phyloP scores from a whole-genome alignment of 37 sponge, comb jelly and placozoan genomes.

The Bolinopsis microptera region DNA sequence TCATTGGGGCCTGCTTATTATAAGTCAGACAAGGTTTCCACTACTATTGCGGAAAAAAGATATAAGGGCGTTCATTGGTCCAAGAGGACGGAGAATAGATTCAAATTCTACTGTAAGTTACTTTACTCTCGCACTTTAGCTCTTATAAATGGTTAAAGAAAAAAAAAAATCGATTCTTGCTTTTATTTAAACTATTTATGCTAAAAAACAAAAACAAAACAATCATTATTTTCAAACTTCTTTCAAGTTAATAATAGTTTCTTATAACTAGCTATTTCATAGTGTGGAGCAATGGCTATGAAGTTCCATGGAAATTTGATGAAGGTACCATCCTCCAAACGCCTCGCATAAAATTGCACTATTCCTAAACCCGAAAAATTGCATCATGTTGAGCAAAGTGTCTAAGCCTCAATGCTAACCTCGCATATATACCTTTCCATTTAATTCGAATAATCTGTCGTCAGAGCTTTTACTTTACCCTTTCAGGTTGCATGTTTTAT shows the following conservation, averaged over 20 bases:
- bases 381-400: too few species aligned
- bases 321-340: constrained; percentile 22
- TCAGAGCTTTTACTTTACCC: too few species aligned
- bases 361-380: too few species aligned
- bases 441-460: too few species aligned
- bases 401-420: too few species aligned
- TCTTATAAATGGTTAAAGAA: not conserved
- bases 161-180: not conserved
- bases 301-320: not conserved
- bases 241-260: too few species aligned
- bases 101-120: constrained; percentile 63
- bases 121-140: not conserved
- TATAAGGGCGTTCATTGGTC: constrained; percentile 86
- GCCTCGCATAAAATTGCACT: too few species aligned
- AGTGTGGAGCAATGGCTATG: constrained; percentile 65
- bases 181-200: too few species aligned
- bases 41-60: constrained; percentile 67
- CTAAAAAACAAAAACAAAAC: too few species aligned
- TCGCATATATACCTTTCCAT: too few species aligned
- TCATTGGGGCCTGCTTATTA: constrained; percentile 97
- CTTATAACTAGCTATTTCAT: not conserved
- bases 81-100: constrained; percentile 59
- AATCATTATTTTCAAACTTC: too few species aligned
- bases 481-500: too few species aligned
- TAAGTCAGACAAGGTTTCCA: constrained; percentile 36